Evolutionary conservation across 2,797 vertebrate genomes (phyloP), one percentile per base, ranked within the genome.

Genomic region (Rhinogobio ventralis): DNA sequence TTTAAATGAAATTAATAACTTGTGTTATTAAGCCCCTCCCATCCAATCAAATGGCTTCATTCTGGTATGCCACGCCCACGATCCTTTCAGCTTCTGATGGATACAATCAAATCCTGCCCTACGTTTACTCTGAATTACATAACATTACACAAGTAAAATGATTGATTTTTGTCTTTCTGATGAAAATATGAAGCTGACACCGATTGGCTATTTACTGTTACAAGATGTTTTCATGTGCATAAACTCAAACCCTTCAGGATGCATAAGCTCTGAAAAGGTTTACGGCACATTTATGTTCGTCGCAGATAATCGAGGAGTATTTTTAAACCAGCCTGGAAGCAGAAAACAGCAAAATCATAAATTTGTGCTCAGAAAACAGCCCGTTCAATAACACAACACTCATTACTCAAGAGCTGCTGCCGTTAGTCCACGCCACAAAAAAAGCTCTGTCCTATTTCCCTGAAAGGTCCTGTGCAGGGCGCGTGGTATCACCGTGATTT

Each of bases 401-500:
- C 85, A 76, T 86, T 81, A 76, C 57, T 80, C 45, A 60, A 60
- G 73, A 77, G 64, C 25, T 20, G 8, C 19, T n/a, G 5, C 14
- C 14, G 23, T 77, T 77, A 45, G 33, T 46, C 39, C 55, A 74
- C 42, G 57, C 49, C 75, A 83, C 80, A 81, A 73, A 77, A 71
- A 66, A 64, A 20, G 42, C 69, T 53, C 39, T 45, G 57, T 87
- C 76, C 79, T 25, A 49, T 86, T 81, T 66, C 75, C 74, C 82
- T 45, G 71, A 81, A 85, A 87, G 79, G 81, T 76, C 81, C 79
- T 64, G 55, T 62, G 4, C 53, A 90, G 87, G 86, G 87, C 87
- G 87, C 87, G 85, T 80, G 39, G 88, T 96, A 92, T 94, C 89
- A 85, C 94, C 88, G 79, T 91, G 85, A 93, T 94, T 94, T 92